Conservation (phyloP, 2,113 vertebrate genomes). For the Semicossyphus pulcher region DNA sequence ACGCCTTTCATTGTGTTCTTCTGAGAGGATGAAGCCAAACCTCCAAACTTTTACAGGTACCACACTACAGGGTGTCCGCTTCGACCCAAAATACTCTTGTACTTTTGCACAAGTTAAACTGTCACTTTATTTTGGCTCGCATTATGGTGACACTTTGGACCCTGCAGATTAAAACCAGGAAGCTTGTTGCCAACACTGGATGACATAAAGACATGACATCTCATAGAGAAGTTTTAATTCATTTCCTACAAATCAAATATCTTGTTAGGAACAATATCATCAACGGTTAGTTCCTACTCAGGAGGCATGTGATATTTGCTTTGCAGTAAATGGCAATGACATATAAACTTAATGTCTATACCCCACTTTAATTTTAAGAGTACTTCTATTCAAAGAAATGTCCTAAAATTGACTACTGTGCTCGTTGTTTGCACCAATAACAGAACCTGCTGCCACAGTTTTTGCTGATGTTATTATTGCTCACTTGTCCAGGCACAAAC, state of each 20-base stretch:
- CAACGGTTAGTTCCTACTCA: conserved; percentile 12
- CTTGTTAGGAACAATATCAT: not conserved
- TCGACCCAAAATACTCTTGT: conserved; percentile 39
- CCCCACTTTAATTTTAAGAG: too few relatives aligned
- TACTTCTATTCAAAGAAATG: conserved; percentile 42
- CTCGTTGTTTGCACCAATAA: conserved; percentile 44
- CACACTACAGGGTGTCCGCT: conserved; percentile 33
- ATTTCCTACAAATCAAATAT: not conserved
- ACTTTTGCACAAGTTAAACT: conserved; percentile 51
- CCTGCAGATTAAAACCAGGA: not conserved
- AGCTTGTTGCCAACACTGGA: not conserved
- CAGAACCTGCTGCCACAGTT: conserved; percentile 45
- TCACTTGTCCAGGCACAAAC: conserved; percentile 42
- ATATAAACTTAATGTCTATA: too few relatives aligned
- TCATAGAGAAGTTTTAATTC: not conserved
- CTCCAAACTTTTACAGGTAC: not conserved
- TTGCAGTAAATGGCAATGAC: not conserved
- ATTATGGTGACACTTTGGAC: not conserved
- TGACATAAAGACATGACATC: too few relatives aligned
- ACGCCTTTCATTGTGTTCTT: conserved; percentile 9
- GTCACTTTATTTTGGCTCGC: conserved; percentile 42
- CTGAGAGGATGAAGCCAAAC: conserved; percentile 7
- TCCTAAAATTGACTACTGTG: conserved; percentile 2
- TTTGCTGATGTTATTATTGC: conserved; percentile 48
- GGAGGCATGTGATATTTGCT: conserved; percentile 14